phyloP scores from a whole-genome alignment of 2,113 vertebrate genomes.

The Nycticorax nycticorax region DNA sequence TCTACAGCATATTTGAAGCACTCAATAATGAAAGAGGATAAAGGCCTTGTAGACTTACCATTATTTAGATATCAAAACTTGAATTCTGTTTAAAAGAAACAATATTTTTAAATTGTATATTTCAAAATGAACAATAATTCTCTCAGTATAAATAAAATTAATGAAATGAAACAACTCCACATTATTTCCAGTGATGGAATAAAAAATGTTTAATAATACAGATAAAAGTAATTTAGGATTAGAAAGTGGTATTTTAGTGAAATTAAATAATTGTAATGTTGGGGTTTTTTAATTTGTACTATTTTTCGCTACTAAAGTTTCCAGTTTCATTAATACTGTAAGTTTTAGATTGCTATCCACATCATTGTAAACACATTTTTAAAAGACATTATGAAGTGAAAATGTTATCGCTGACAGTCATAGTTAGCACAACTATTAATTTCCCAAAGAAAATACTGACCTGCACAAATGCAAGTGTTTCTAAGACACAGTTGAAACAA shows the following conservation, averaged over 20 bases:
- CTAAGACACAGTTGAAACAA: neutral
- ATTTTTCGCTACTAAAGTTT: neutral
- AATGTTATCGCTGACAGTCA: neutral
- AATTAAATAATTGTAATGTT: neutral
- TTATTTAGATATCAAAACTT: conserved; percentile 44
- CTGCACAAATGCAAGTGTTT: neutral
- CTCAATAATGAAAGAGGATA: neutral
- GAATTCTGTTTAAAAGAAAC: conserved; percentile 44
- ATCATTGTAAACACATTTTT: neutral
- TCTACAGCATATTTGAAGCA: neutral
- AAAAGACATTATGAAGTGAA: neutral
- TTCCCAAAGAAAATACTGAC: neutral
- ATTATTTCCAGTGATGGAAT: neutral
- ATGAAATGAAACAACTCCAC: neutral
- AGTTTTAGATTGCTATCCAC: neutral
- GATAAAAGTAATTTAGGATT: neutral
- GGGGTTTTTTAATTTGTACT: neutral
- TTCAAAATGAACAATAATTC: neutral
- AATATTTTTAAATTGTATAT: neutral
- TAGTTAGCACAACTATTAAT: neutral
- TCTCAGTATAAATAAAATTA: neutral
- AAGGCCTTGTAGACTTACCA: conserved; percentile 43
- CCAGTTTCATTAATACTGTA: neutral
- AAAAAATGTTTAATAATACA: neutral
- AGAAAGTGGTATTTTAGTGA: neutral